Percentiles rank a stretch among this genome's conserved stretches.
phyloP scores from a whole-genome alignment of 1,140 invertebrate species.

The Papilio polyxenes region DNA sequence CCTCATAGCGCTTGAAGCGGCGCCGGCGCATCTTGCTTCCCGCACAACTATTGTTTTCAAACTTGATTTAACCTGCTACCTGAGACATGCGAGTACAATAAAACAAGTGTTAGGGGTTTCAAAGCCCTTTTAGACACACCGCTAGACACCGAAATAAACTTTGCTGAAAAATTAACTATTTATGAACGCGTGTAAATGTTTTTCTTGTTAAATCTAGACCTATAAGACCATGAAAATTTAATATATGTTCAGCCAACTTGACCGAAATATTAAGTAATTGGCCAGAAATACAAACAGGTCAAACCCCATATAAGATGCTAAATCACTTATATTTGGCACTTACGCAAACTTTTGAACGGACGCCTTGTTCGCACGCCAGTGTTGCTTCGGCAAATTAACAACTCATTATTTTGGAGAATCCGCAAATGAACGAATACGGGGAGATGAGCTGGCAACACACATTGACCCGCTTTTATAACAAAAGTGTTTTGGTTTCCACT shows the following conservation, averaged over 20 bases:
- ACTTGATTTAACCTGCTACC: slow-evolving; percentile 38
- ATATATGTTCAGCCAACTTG: background rate
- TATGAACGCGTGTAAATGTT: background rate
- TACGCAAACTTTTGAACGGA: slow-evolving; percentile 50
- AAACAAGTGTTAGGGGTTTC: slow-evolving; percentile 20
- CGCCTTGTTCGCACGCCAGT: slow-evolving; percentile 41
- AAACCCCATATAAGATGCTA: slow-evolving; percentile 12
- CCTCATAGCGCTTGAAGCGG: slow-evolving; percentile 38
- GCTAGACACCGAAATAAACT: background rate
- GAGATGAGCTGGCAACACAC: slow-evolving; percentile 38
- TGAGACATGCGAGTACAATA: slow-evolving; percentile 8
- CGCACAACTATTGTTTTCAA: slow-evolving; percentile 37
- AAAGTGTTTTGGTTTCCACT: slow-evolving; percentile 10
- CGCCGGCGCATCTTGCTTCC: slow-evolving; percentile 41
- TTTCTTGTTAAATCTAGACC: background rate
- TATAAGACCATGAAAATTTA: background rate
- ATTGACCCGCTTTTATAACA: slow-evolving; percentile 41
- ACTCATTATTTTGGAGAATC: slow-evolving; percentile 42
- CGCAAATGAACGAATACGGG: slow-evolving; percentile 42
- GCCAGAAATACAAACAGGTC: background rate
- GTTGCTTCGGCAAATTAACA: slow-evolving; percentile 53
- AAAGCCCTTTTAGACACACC: slow-evolving; percentile 9
- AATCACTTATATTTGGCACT: slow-evolving; percentile 52
- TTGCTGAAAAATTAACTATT: background rate
- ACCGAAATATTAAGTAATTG: background rate